Base-by-base conservation (phyloP, 1,140 invertebrate species). In the Drosophila nannoptera region DNA sequence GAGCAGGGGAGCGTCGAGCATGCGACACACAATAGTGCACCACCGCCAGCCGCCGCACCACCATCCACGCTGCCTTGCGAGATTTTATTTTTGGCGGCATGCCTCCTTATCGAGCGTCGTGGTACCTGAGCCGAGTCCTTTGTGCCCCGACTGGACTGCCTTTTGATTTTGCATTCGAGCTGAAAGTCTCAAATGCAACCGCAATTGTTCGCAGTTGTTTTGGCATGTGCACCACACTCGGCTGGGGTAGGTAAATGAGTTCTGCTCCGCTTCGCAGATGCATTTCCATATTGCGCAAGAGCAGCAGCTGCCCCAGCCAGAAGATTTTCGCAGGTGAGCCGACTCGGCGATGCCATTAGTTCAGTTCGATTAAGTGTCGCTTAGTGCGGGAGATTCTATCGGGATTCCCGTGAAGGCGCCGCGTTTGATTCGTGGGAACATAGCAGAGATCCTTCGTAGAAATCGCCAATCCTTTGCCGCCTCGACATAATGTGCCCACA, bases 401-500 rank as follows among this genome's bases (percentile, higher is more conserved):
- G 14, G 16, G 8, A 32, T 67, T 78, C 49, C 42, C 54, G 42
- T 35, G 33, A 64, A 80, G 56, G 60, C 14, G 50, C 16, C 50
- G 38, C 5, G n/a, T 29, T 8, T 31, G 54, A 32, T 82, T 82
- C 80, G 46, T 78, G 78, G 63, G 80, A 82, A 82, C 56, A 33
- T n/a, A 61, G 40, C 16, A 8, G 8, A 12, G 22, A 43, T 77
- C 81, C 81, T 86, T 77, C 70, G 50, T 68, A 50, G 73, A 64
- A 80, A 86, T 69, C 31, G 77, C 77, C 81, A 84, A 86, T 84
- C 77, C 81, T 84, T 81, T 75, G 40, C 48, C 40, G 38, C 45
- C 48, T 65, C 60, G 53, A 64, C 74, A 86, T 86, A 86, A 86
- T 86, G 82, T 86, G 74, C 81, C 81, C 81, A 86, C 82, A 86